Evolutionary conservation across 2,113 vertebrate genomes (phyloP), one percentile per base, ranked within the genome.

Genomic region (Cephalopterus ornatus): DNA sequence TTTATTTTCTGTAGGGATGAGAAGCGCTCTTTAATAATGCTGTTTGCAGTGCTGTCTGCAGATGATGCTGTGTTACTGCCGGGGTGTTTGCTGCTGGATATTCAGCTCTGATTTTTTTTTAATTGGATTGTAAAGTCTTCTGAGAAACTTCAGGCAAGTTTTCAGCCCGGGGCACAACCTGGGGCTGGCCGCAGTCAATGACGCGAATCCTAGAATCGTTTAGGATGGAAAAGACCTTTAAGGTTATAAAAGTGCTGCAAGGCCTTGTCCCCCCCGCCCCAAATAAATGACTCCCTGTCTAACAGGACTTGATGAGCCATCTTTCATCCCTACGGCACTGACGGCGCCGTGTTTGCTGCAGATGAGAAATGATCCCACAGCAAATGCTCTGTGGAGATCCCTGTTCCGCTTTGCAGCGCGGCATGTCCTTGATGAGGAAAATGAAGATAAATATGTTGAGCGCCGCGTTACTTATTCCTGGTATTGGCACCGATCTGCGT

Each of bases 401-500:
- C 52, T 46, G 75, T 11, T 70, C 88, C 20, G 71, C 85, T 80
- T 12, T 70, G 88, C 82, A 67, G 63, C 2, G 0, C 17, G 12
- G 42, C 10, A 2, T 5, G 79, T 82, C 85, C 92, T 95, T 74
- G 90, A 66, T 77, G 88, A 67, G n/a, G 66, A 84, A 88, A 89
- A 97, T 71, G 83, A 97, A 96, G 94, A 96, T 70, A 88, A 94
- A 84, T 83, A 23, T 1, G 67, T 49, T 14, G 47, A 74, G 88
- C 1, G 0, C 79, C 67, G 35, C 18, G 3, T 85, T 88, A 35
- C 71, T 88, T 61, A 50, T 83, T 59, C 73, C 53, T 10, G 2
- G 67, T 16, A 10, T 26, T 42, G 85, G 92, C 88, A 83, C 19
- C 2, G 68, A 55, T 74, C 82, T 70, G 78, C 2, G 1, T 65